These are phyloP conservation scores for Drosophila teissieri DNA, from an alignment of 1,140 invertebrate species.

Conservation along the genomic window DNA sequence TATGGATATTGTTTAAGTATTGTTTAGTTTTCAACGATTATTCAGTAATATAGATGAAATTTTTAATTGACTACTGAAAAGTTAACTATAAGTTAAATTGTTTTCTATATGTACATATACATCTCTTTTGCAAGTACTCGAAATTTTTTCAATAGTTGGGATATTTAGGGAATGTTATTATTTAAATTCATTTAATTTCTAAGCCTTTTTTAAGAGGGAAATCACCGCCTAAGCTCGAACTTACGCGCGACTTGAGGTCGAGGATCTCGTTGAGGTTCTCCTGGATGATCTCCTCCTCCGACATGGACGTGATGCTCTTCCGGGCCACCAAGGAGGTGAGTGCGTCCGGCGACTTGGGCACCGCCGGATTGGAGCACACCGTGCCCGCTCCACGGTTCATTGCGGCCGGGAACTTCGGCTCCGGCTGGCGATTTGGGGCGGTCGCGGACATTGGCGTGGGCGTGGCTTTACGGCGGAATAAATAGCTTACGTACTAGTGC, in stretches of 20 bases:
- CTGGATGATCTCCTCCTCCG: constrained; percentile 74
- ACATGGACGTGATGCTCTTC: constrained; percentile 67
- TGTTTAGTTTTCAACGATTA: not conserved
- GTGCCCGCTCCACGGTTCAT: constrained; percentile 1
- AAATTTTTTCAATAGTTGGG: too few species aligned
- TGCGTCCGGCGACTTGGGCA: constrained; percentile 45
- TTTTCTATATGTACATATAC: too few species aligned
- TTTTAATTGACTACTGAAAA: too few species aligned
- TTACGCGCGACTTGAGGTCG: constrained; percentile 70
- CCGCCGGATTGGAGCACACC: constrained; percentile 7
- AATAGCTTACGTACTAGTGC: constrained; percentile 1
- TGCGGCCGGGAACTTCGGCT: constrained; percentile 4
- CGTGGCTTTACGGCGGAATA: not conserved
- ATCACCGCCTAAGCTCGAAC: not conserved
- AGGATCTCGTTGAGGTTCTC: constrained; percentile 72
- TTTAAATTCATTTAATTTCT: too few species aligned
- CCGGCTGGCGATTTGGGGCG: constrained; percentile 3
- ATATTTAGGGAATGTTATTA: too few species aligned
- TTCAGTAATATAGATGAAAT: too few species aligned
- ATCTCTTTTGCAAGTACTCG: too few species aligned
- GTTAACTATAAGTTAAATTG: too few species aligned
- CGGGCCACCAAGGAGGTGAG: constrained; percentile 33
- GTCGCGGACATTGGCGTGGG: not conserved
- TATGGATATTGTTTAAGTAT: not conserved
- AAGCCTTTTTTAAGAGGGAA: not conserved